Evolutionary conservation across 2,888 invertebrate genomes (phyloP).

Genomic region (Parochlus steinenii): DNA sequence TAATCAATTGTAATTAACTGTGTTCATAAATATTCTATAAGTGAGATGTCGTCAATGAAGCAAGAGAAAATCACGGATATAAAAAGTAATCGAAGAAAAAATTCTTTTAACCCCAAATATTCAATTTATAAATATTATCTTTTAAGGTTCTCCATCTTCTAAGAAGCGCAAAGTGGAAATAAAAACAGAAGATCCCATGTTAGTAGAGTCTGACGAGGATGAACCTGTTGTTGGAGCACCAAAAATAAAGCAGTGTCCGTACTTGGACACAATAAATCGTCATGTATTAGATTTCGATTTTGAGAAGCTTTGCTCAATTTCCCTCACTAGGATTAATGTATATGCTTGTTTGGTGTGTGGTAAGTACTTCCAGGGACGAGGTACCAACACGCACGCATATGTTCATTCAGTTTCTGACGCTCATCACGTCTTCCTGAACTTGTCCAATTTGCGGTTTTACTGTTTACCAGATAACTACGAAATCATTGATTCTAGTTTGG

Average conservation of each 20-base stretch:
- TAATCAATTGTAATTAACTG: too few species aligned
- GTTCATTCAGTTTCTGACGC: conserved; percentile 96
- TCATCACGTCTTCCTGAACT: conserved; percentile 94
- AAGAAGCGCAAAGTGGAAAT: conserved; percentile 9
- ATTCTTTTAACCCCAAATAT: too few species aligned
- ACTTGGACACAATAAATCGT: conserved; percentile 94
- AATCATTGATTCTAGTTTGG: conserved; percentile 53
- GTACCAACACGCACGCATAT: conserved; percentile 96
- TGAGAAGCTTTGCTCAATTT: conserved; percentile 96
- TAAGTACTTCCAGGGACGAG: conserved; percentile 95
- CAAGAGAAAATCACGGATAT: too few species aligned
- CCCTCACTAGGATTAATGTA: conserved; percentile 94
- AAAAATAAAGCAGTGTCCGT: conserved; percentile 50
- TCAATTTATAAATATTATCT: too few species aligned
- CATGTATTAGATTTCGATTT: conserved; percentile 97
- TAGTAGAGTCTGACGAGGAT: too few species aligned
- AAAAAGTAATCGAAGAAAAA: too few species aligned
- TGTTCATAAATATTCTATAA: too few species aligned
- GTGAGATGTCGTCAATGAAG: too few species aligned
- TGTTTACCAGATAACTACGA: conserved; percentile 99
- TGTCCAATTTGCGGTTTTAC: conserved; percentile 93
- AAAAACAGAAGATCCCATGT: conserved; percentile 4
- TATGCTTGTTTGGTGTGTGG: conserved; percentile 99
- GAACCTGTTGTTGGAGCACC: not conserved
- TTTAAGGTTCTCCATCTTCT: too few species aligned